Conservation (phyloP, 1,140 invertebrate genomes). For the Helicoverpa zea region DNA sequence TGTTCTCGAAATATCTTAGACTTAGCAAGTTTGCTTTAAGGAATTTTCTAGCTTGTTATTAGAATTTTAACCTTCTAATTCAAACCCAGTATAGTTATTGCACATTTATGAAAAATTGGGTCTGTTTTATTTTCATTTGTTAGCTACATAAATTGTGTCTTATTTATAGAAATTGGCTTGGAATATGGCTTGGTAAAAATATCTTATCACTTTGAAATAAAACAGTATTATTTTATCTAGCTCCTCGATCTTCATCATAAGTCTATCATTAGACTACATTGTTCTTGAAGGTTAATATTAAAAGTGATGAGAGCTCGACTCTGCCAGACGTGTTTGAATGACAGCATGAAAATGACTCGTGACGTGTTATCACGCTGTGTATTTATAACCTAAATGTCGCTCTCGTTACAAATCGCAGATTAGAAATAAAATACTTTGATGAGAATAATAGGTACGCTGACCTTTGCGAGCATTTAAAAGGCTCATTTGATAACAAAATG, state of each 20-base stretch:
- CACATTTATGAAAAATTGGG: neutral
- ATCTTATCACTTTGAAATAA: neutral
- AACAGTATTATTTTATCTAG: neutral
- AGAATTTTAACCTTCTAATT: neutral
- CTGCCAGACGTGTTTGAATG: slow-evolving; percentile 10
- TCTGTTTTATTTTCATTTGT: slow-evolving; percentile 14
- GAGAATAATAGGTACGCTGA: no score
- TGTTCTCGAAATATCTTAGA: slow-evolving; percentile 15
- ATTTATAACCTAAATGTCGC: neutral
- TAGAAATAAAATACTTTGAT: no score
- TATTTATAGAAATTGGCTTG: neutral
- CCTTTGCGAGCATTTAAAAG: no score
- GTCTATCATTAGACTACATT: slow-evolving; percentile 17
- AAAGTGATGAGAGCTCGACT: neutral
- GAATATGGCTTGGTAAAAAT: neutral
- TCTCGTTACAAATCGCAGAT: no score
- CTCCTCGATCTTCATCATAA: neutral
- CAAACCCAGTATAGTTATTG: neutral
- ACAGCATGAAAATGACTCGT: neutral
- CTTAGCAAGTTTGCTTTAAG: no score
- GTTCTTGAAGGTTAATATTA: slow-evolving; percentile 15
- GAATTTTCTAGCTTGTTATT: neutral
- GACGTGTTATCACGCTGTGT: neutral
- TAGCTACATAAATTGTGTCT: no score
- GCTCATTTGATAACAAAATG: no score